Conservation (phyloP, 2,888 invertebrate species). For the Acanthoscelides obtectus region DNA sequence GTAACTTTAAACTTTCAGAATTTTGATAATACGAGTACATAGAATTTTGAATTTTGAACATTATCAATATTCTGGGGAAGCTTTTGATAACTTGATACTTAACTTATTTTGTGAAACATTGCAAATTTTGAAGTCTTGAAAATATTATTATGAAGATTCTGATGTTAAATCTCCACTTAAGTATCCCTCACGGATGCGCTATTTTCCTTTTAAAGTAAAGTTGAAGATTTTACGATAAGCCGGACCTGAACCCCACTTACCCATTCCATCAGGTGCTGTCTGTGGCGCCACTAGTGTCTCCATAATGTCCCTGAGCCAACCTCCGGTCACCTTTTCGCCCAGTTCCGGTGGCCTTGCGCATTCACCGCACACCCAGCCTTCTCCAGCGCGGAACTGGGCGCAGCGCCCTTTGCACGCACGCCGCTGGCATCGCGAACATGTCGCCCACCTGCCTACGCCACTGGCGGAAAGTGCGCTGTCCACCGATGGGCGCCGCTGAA, state of each 20-base stretch:
- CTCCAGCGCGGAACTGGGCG: slow-evolving; percentile 26
- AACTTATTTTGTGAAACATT: no score
- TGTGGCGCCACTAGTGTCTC: slow-evolving; percentile 23
- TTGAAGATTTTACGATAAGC: background rate
- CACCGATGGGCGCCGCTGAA: background rate
- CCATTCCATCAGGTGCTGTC: background rate
- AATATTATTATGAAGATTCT: no score
- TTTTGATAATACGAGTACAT: no score
- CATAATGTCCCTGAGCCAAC: slow-evolving; percentile 41
- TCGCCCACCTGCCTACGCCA: slow-evolving; percentile 32
- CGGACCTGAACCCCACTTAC: background rate
- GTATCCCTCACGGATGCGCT: no score
- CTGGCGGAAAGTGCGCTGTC: background rate
- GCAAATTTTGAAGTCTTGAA: no score
- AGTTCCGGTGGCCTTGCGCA: slow-evolving; percentile 35
- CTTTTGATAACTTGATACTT: no score
- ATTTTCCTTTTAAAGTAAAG: no score
- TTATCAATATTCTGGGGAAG: no score
- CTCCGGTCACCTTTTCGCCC: background rate
- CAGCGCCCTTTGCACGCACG: slow-evolving; percentile 40
- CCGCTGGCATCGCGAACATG: slow-evolving; percentile 38
- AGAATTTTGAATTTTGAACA: no score
- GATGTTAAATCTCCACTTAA: no score
- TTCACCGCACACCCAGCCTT: slow-evolving; percentile 38
- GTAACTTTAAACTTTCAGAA: no score